A percentile compares a stretch with the other conserved stretches of the same genome.
phyloP scores from a whole-genome alignment of 2,113 vertebrate species.

The Ia io region DNA sequence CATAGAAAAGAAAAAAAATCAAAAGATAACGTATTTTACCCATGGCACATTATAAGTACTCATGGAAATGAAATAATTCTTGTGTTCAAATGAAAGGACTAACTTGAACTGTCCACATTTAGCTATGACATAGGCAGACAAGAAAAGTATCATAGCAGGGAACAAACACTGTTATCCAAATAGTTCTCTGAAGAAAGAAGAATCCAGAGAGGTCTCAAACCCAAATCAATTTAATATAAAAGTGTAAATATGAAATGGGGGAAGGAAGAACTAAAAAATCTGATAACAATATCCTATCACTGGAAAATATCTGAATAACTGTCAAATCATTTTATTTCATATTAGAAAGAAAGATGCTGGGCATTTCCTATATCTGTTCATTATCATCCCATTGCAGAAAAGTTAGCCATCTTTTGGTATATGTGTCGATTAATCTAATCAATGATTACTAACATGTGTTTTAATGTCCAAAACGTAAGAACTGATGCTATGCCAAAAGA shows the following conservation, averaged over 20 bases:
- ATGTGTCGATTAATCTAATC: constrained; percentile 21
- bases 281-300: neutral
- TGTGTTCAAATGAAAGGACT: neutral
- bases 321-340: neutral
- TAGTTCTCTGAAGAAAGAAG: neutral
- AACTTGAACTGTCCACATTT: neutral
- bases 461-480: constrained; percentile 46
- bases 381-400: neutral
- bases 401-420: neutral
- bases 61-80: neutral
- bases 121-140: neutral
- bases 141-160: neutral
- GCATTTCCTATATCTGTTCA: neutral
- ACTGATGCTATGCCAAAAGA: constrained; percentile 58
- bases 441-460: constrained; percentile 58
- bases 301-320: neutral
- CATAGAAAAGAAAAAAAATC: neutral
- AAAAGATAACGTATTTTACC: neutral
- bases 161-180: neutral
- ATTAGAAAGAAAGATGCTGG: neutral
- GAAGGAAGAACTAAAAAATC: neutral
- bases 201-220: neutral
- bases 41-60: neutral
- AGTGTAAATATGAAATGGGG: constrained; percentile 4
- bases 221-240: neutral